A percentile compares a stretch with the other conserved stretches of the same genome.
Evolutionary conservation across 2,888 invertebrate species (phyloP).

Genomic region (Acrobasis repandana): DNA sequence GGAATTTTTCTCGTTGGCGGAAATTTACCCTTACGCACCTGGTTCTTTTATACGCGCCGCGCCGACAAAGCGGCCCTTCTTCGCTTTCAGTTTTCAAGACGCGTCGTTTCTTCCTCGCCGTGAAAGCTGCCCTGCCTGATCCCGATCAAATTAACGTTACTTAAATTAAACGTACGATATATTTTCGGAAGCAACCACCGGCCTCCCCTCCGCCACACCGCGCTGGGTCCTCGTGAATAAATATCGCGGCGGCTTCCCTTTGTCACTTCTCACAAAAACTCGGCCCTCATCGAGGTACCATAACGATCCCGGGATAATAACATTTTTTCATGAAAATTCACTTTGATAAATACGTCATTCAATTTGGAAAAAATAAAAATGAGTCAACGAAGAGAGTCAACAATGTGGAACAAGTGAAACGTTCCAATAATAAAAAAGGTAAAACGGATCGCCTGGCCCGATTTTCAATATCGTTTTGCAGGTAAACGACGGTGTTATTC

Average conservation of each 20-base stretch:
- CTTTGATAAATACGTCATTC: slow-evolving; percentile 65
- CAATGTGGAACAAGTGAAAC: slow-evolving; percentile 73
- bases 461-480: slow-evolving; percentile 70
- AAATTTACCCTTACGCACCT: slow-evolving; percentile 59
- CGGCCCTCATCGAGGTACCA: slow-evolving; percentile 41
- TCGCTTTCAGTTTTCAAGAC: slow-evolving; percentile 44
- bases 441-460: slow-evolving; percentile 60
- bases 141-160: slow-evolving; percentile 52
- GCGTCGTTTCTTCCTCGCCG: slow-evolving; percentile 38
- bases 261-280: slow-evolving; percentile 50
- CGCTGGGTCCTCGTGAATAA: slow-evolving; percentile 32
- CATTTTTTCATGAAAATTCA: slow-evolving; percentile 52
- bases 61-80: slow-evolving; percentile 47
- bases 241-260: slow-evolving; percentile 47
- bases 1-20: slow-evolving; percentile 53
- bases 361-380: slow-evolving; percentile 64
- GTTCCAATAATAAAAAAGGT: slow-evolving; percentile 70
- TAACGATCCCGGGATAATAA: slow-evolving; percentile 51
- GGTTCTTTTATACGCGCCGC: slow-evolving; percentile 46
- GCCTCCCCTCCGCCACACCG: slow-evolving; percentile 19
- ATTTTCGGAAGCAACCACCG: slow-evolving; percentile 29
- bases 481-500: slow-evolving; percentile 67
- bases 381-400: slow-evolving; percentile 64
- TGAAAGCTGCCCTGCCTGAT: slow-evolving; percentile 33
- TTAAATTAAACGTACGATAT: slow-evolving; percentile 44